Base-by-base conservation (phyloP, 2,797 vertebrate species). In the Oryzias dopingdopingensis region DNA sequence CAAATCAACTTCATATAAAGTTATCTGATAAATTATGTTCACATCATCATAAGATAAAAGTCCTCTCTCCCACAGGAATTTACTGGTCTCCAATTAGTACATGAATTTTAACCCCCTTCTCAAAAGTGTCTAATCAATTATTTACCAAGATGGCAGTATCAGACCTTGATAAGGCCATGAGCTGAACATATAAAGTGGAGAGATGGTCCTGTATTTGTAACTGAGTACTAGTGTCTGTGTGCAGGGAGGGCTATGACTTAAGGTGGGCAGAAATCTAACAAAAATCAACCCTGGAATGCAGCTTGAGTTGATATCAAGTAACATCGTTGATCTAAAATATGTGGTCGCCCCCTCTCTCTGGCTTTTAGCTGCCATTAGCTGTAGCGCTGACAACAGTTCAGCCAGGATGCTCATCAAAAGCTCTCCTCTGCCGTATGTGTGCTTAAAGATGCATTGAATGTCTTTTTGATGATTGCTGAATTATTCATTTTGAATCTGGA, bases 1-100 rank as follows among this genome's bases (percentile, higher is more conserved):
- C 89, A 92, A 90, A 92, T 92, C 87, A 88, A 91, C 90, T 89
- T 90, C 89, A 92, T 90, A 91, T 90, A 89, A 92, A 91, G 90
- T 92, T 88, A 90, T 92, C 90, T 92, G 90, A 91, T 91, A 91
- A 92, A 93, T 92, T 92, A 91, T 91, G 87, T 91, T 91, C 90
- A 89, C 91, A 91, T 92, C 90, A 92, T 92, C 90, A 91, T 77
- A 90, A 93, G 92, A 93, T 93, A 92, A 92, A 93, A 93, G 91
- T 90, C 90, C 76, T 88, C 70, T 82, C 82, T 92, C 91, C 89
- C 92, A 81, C 86, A 83, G 91, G 90, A 90, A 84, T 88, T 86
- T 67, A 84, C 88, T 90, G 88, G 90, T 92, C 90, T 92, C 91
- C 91, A 93, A 93, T 92, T 93, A 93, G 90, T 84, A 89, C 81